phyloP scores from a whole-genome alignment of 2,113 vertebrate species.

The Psilopsiagon aurifrons region DNA sequence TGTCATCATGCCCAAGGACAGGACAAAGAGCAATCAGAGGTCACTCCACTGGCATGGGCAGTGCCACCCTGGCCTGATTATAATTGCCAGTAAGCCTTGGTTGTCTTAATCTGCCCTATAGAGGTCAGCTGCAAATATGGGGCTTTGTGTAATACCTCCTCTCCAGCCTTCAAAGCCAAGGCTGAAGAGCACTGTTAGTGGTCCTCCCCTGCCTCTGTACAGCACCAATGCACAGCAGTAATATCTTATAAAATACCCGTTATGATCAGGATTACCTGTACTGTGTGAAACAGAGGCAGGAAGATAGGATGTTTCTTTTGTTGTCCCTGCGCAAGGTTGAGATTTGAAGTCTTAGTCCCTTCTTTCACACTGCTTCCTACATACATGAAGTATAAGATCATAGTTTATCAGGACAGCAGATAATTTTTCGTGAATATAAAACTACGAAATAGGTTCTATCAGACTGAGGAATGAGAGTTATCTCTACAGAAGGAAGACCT shows the following conservation, averaged over 20 bases:
- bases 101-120: not conserved
- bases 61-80: not conserved
- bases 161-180: not conserved
- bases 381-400: not conserved
- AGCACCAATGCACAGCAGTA: not conserved
- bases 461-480: not conserved
- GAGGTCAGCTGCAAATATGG: not conserved
- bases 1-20: not conserved
- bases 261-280: not conserved
- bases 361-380: not conserved
- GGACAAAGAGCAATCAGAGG: not conserved
- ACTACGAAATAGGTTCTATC: not conserved
- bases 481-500: not conserved
- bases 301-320: not conserved
- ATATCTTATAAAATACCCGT: not conserved
- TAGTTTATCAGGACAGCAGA: not conserved
- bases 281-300: not conserved
- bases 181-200: not conserved
- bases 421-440: not conserved
- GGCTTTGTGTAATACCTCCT: not conserved
- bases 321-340: not conserved
- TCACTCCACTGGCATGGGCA: not conserved
- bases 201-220: not conserved
- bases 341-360: not conserved
- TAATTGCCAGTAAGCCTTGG: not conserved